phyloP scores from a whole-genome alignment of 2,797 vertebrate genomes.

The Spinus pinus region DNA sequence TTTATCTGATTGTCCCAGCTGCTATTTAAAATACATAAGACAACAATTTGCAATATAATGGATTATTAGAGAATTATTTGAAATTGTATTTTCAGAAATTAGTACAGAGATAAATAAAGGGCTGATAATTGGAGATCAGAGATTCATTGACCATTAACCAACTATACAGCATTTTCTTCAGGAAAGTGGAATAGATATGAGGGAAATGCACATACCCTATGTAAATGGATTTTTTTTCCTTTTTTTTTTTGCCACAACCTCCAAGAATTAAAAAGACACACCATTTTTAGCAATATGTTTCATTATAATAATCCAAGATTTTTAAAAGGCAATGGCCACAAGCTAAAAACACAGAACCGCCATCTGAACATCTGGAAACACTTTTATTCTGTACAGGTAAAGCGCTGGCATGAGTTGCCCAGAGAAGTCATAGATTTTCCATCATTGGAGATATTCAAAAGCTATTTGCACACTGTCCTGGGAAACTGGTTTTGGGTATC shows the following conservation, averaged over 20 bases:
- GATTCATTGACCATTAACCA: not conserved
- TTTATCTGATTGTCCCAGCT: slow-evolving; percentile 18
- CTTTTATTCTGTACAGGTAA: not conserved
- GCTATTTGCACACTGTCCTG: not conserved
- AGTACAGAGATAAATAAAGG: not conserved
- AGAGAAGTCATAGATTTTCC: not conserved
- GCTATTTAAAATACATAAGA: not conserved
- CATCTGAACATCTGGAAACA: not conserved
- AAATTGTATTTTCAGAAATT: slow-evolving; percentile 6
- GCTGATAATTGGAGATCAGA: not conserved
- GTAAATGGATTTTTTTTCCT: not conserved
- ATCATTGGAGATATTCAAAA: not conserved
- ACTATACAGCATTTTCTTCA: not conserved
- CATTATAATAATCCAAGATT: not conserved
- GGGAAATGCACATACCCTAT: not conserved
- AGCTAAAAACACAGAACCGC: not conserved
- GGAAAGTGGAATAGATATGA: not conserved
- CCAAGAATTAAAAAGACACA: not conserved
- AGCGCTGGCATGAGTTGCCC: not conserved
- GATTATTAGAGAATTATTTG: not conserved
- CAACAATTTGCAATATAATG: not conserved
- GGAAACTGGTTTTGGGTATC: not conserved
- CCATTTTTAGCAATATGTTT: not conserved
- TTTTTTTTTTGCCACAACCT: not conserved
- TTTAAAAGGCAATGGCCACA: not conserved